phyloP scores from a whole-genome alignment of 2,888 invertebrate genomes.

The Orthosia cruda region DNA sequence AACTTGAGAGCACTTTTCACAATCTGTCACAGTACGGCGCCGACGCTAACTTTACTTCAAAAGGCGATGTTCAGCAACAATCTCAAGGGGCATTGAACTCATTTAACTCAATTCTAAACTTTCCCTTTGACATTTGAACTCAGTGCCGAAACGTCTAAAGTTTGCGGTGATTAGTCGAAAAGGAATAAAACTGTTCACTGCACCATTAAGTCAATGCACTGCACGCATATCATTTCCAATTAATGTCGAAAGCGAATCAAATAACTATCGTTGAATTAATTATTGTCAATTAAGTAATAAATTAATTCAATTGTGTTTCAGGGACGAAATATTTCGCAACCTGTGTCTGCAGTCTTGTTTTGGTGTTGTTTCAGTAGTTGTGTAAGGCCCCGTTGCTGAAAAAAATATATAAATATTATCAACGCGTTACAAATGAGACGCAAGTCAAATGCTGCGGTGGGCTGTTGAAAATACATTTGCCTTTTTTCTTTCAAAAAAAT shows the following conservation, averaged over 20 bases:
- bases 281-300: slow-evolving; percentile 13
- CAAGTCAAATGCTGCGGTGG: too few relatives aligned
- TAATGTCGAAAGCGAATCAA: slow-evolving; percentile 60
- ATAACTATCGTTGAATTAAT: slow-evolving; percentile 38
- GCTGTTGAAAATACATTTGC: too few relatives aligned
- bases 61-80: slow-evolving; percentile 4
- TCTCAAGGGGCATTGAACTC: slow-evolving; percentile 6
- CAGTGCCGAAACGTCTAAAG: background rate
- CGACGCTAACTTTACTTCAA: background rate
- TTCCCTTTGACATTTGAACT: slow-evolving; percentile 31
- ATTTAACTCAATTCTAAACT: slow-evolving; percentile 21
- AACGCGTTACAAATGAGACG: too few relatives aligned
- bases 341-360: background rate
- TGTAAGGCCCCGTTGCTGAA: too few relatives aligned
- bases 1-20: background rate
- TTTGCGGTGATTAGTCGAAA: slow-evolving; percentile 12
- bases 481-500: too few relatives aligned
- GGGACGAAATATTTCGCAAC: slow-evolving; percentile 47
- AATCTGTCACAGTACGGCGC: background rate
- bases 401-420: too few relatives aligned
- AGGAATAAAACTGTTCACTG: slow-evolving; percentile 13
- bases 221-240: slow-evolving; percentile 46
- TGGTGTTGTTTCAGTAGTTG: slow-evolving; percentile 4
- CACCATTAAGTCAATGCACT: background rate
- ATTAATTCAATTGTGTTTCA: slow-evolving; percentile 27